phyloP scores from a whole-genome alignment of 92 coral and sea anemone species.

The Porites divaricata region DNA sequence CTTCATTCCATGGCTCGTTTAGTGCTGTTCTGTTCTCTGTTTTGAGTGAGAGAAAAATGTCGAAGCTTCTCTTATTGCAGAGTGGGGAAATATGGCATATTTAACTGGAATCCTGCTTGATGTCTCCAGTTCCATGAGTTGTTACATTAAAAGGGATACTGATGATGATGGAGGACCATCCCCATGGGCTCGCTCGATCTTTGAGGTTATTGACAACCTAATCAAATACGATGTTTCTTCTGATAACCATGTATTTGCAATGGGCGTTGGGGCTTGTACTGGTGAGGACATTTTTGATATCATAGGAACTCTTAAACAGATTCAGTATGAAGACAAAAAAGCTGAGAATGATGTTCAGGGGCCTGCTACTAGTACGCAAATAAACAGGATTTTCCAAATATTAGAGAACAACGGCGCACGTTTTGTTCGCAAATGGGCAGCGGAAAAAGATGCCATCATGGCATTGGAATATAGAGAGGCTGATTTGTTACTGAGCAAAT shows the following conservation, averaged over 20 bases:
- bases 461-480: slow-evolving; percentile 7
- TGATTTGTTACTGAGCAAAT: slow-evolving; percentile 1
- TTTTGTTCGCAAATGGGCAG: slow-evolving; percentile 54
- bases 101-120: slow-evolving; percentile 60
- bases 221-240: slow-evolving; percentile 67
- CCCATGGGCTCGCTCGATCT: slow-evolving; percentile 64
- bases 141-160: slow-evolving; percentile 27
- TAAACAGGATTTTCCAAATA: not conserved
- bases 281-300: slow-evolving; percentile 35
- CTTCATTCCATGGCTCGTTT: too few relatives aligned
- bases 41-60: too few relatives aligned
- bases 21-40: too few relatives aligned
- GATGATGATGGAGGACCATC: slow-evolving; percentile 46
- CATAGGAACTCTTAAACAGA: slow-evolving; percentile 1
- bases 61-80: too few relatives aligned
- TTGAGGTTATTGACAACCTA: slow-evolving; percentile 54
- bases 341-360: too few relatives aligned
- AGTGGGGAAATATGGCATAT: slow-evolving; percentile 2
- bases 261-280: slow-evolving; percentile 48
- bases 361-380: not conserved
- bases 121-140: slow-evolving; percentile 65
- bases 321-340: too few relatives aligned
- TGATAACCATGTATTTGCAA: slow-evolving; percentile 54
- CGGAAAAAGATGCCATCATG: not conserved
- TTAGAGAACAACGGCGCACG: slow-evolving; percentile 48